Conservation (phyloP, 1,140 invertebrate genomes). For the Scaptomyza montana region DNA sequence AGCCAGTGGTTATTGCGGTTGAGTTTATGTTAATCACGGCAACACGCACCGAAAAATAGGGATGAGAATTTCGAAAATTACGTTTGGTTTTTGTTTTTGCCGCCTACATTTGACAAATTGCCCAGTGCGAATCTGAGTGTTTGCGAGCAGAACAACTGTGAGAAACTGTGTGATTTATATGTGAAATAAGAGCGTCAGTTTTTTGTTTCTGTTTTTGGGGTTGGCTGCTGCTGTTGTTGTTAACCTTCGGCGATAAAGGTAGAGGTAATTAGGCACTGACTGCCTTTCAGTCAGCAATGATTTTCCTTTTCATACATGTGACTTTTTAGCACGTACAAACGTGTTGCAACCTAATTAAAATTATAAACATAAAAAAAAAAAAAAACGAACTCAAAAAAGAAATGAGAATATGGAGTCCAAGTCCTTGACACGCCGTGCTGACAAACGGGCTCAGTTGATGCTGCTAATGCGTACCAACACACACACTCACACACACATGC, state of each 20-base stretch:
- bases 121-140: conserved; percentile 45
- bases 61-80: background rate
- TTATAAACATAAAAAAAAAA: conserved; percentile 30
- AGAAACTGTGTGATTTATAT: conserved; percentile 66
- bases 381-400: background rate
- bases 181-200: conserved; percentile 24
- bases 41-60: conserved; percentile 1
- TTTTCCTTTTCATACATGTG: conserved; percentile 50
- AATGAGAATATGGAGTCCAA: conserved; percentile 49
- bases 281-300: conserved; percentile 33
- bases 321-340: conserved; percentile 73
- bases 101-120: conserved; percentile 72
- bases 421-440: conserved; percentile 68
- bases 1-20: conserved; percentile 63
- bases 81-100: background rate
- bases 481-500: conserved; percentile 22
- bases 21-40: conserved; percentile 74
- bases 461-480: conserved; percentile 57
- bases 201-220: conserved; percentile 4
- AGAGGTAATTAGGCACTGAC: conserved; percentile 65
- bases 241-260: conserved; percentile 35
- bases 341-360: conserved; percentile 81
- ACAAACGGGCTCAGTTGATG: conserved; percentile 19
- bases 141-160: conserved; percentile 6
- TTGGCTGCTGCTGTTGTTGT: background rate